Evolutionary conservation across 2,113 vertebrate genomes (phyloP).

Genomic region (Syngnathoides biaculeatus): DNA sequence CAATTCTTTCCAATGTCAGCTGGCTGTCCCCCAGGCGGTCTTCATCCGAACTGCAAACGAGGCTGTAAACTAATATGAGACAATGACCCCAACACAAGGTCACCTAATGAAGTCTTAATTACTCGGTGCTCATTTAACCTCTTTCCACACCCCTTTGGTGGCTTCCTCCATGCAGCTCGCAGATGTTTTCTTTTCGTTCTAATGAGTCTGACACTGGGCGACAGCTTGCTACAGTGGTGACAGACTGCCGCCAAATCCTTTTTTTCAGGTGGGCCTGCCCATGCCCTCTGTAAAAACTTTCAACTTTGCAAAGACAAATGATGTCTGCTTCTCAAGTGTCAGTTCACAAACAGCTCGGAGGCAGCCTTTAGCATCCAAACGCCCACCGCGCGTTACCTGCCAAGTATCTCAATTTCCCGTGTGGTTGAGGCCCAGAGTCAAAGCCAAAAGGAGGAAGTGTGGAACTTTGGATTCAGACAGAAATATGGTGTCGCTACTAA

Average conservation of each 20-base stretch:
- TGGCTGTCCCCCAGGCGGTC: not conserved
- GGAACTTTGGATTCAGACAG: not conserved
- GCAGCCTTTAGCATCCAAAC: not conserved
- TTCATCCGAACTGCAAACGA: not conserved
- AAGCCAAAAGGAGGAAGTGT: not conserved
- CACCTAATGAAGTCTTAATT: slow-evolving; percentile 22
- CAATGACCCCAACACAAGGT: not conserved
- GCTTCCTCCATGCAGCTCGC: not conserved
- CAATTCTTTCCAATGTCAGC: not conserved
- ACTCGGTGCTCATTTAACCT: slow-evolving; percentile 5
- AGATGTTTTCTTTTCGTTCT: not conserved
- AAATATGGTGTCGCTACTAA: not conserved
- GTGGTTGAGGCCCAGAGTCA: not conserved
- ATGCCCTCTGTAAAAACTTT: not conserved
- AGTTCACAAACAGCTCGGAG: not conserved
- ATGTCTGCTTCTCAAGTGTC: not conserved
- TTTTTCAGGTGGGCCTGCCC: not conserved
- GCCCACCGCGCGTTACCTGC: not conserved
- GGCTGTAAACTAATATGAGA: not conserved
- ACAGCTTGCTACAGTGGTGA: too few species aligned
- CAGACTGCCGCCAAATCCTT: not conserved
- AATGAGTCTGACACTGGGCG: not conserved
- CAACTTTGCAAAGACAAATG: not conserved
- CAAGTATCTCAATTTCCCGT: not conserved
- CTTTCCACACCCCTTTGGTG: slow-evolving; percentile 1